These are phyloP conservation scores for Nomada ferruginata DNA, from an alignment of 2,888 invertebrate species.

Conservation along the genomic window DNA sequence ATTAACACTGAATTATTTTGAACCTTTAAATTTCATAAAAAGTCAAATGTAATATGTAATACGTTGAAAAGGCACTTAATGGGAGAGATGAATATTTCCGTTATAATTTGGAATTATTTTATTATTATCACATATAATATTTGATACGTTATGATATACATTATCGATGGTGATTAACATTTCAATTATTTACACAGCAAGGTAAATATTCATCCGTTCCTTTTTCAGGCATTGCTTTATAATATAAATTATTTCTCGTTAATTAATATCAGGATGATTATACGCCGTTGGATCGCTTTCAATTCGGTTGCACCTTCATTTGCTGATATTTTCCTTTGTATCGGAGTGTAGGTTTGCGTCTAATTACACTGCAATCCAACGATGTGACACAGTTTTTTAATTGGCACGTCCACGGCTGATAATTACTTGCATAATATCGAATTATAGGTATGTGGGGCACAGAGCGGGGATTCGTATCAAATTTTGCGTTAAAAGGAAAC, in stretches of 20 bases:
- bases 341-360: slow-evolving; percentile 6
- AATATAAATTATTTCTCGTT: not conserved
- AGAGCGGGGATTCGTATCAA: slow-evolving; percentile 1
- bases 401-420: slow-evolving; percentile 38
- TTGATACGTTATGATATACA: not conserved
- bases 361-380: slow-evolving; percentile 49
- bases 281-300: not conserved
- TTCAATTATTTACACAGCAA: too few relatives aligned
- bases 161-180: not conserved
- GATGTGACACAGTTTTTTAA: slow-evolving; percentile 58
- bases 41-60: too few relatives aligned
- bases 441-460: slow-evolving; percentile 36
- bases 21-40: too few relatives aligned
- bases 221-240: too few relatives aligned
- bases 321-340: not conserved
- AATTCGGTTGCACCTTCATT: slow-evolving; percentile 10
- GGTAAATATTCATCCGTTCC: not conserved
- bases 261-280: slow-evolving; percentile 13
- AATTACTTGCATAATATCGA: slow-evolving; percentile 49
- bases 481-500: slow-evolving; percentile 13
- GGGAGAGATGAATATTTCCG: not conserved
- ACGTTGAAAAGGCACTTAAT: not conserved
- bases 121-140: not conserved
- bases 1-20: too few relatives aligned
- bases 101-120: not conserved